Evolutionary conservation across 2,888 invertebrate genomes (phyloP).

Genomic region (Melipona bicolor): DNA sequence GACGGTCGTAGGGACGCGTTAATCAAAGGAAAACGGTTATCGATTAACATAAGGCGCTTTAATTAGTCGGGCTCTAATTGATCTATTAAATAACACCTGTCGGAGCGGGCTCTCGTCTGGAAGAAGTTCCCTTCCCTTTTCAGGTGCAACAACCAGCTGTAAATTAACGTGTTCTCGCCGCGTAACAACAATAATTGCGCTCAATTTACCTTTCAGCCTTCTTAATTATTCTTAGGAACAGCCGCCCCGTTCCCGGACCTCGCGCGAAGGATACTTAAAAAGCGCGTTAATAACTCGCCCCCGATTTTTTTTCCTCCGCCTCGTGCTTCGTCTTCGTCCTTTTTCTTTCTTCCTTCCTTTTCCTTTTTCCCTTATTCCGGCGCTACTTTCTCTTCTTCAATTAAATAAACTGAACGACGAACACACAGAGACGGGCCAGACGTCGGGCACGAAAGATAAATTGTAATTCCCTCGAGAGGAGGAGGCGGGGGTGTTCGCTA

Average conservation of each 20-base stretch:
- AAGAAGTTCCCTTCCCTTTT: slow-evolving; percentile 15
- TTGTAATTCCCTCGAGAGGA: background rate
- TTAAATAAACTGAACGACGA: background rate
- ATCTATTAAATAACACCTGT: slow-evolving; percentile 49
- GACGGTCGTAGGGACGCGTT: background rate
- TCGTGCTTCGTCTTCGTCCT: too few species aligned
- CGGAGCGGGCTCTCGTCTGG: slow-evolving; percentile 10
- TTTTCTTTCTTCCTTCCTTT: background rate
- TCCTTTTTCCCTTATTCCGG: background rate
- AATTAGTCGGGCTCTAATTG: slow-evolving; percentile 44
- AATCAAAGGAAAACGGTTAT: slow-evolving; percentile 35
- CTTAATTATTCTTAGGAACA: slow-evolving; percentile 21
- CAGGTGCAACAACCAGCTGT: slow-evolving; percentile 18
- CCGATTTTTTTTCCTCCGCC: background rate
- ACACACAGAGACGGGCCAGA: background rate
- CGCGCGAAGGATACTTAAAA: slow-evolving; percentile 15
- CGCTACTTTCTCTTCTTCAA: background rate
- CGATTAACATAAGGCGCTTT: slow-evolving; percentile 40
- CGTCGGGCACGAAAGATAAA: background rate
- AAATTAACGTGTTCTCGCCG: background rate
- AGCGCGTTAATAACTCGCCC: slow-evolving; percentile 7
- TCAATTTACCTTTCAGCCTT: slow-evolving; percentile 32
- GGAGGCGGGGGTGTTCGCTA: background rate
- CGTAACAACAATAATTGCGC: slow-evolving; percentile 36
- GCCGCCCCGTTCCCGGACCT: background rate